Evolutionary conservation across 2,113 vertebrate species (phyloP).

Genomic region (Cebidichthys violaceus): DNA sequence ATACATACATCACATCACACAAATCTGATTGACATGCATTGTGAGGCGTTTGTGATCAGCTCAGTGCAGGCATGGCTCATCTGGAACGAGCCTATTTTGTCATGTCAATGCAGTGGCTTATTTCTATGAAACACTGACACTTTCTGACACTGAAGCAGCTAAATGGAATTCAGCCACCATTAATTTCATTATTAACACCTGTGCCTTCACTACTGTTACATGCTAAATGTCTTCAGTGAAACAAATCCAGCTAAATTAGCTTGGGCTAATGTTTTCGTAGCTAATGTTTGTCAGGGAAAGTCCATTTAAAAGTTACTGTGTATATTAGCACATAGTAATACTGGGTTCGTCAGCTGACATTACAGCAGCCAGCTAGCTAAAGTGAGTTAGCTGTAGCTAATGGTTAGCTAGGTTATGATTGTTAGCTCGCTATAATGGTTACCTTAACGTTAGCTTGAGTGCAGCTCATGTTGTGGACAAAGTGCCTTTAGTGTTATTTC

Average conservation of each 20-base stretch:
- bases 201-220: not conserved
- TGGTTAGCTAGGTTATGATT: not conserved
- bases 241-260: not conserved
- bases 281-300: not conserved
- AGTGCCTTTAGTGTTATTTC: not conserved
- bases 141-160: not conserved
- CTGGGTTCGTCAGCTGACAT: not conserved
- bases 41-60: too few relatives aligned
- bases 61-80: too few relatives aligned
- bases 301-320: not conserved
- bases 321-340: not conserved
- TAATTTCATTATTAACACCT: not conserved
- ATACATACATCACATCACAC: too few relatives aligned
- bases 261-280: not conserved
- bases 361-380: not conserved
- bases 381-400: not conserved
- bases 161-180: not conserved
- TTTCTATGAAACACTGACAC: not conserved
- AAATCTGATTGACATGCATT: too few relatives aligned
- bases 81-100: too few relatives aligned
- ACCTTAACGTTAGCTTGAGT: not conserved
- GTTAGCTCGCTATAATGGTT: not conserved
- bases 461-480: not conserved
- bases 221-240: not conserved
- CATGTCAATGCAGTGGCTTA: too few relatives aligned